These are phyloP conservation scores for Pipistrellus nathusii DNA, from an alignment of 2,797 vertebrate species.

Conservation along the genomic window DNA sequence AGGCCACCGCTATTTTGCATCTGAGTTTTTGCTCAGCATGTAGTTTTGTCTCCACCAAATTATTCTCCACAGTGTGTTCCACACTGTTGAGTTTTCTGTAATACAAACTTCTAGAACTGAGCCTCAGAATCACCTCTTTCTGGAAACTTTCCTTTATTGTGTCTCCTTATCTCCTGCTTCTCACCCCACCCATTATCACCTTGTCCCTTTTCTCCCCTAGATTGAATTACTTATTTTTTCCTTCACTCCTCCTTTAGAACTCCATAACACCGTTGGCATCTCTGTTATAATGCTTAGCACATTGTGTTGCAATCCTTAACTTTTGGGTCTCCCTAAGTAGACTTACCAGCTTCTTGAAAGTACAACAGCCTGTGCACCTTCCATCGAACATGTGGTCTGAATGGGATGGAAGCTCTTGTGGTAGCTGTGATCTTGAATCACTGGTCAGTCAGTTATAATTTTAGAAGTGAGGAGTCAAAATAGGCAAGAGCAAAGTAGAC, in stretches of 20 bases:
- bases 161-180: background rate
- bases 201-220: background rate
- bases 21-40: background rate
- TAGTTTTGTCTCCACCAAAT: background rate
- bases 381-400: background rate
- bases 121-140: background rate
- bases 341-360: background rate
- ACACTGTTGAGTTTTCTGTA: background rate
- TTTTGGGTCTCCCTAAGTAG: background rate
- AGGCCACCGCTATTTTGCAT: background rate
- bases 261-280: background rate
- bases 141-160: background rate
- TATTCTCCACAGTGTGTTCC: background rate
- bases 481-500: background rate
- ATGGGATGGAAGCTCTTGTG: background rate
- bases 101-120: background rate
- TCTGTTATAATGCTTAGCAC: background rate
- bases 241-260: conserved; percentile 1
- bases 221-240: background rate
- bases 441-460: background rate
- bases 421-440: background rate
- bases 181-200: background rate
- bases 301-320: background rate
- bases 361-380: background rate
- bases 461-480: conserved; percentile 27